Evolutionary conservation across 2,113 vertebrate species (phyloP).

Genomic region (Motacilla alba): DNA sequence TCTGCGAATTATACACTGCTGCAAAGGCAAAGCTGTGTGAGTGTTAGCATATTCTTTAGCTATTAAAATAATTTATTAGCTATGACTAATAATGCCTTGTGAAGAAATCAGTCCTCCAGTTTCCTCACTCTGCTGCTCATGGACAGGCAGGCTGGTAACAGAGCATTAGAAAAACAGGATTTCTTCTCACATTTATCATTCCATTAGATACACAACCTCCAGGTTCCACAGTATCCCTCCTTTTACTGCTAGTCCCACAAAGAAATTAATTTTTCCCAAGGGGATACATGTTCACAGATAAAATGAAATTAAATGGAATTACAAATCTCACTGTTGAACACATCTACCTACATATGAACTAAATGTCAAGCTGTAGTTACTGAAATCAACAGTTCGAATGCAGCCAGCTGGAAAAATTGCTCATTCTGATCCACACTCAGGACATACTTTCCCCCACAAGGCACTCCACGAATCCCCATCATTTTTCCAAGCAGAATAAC

Average conservation of each 20-base stretch:
- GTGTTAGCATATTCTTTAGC: not conserved
- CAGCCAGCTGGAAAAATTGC: conserved; percentile 18
- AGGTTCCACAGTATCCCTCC: not conserved
- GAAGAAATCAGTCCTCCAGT: not conserved
- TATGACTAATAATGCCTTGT: not conserved
- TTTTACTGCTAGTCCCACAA: not conserved
- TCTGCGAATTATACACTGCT: not conserved
- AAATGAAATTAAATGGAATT: not conserved
- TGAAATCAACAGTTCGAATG: not conserved
- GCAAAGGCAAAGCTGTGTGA: not conserved
- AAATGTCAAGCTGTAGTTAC: not conserved
- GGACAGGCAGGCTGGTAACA: not conserved
- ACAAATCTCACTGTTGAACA: not conserved
- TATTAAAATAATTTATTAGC: not conserved
- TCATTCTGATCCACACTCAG: not conserved
- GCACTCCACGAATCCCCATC: not conserved
- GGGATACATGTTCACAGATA: not conserved
- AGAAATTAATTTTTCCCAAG: not conserved
- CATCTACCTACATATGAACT: not conserved
- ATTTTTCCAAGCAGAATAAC: not conserved
- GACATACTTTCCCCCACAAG: not conserved
- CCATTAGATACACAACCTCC: not conserved
- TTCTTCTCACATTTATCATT: not conserved
- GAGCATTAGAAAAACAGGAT: not conserved
- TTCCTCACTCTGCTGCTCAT: not conserved